These are phyloP conservation scores for Meriones psammophilus DNA, from an alignment of 2,797 vertebrate species.

Conservation along the genomic window DNA sequence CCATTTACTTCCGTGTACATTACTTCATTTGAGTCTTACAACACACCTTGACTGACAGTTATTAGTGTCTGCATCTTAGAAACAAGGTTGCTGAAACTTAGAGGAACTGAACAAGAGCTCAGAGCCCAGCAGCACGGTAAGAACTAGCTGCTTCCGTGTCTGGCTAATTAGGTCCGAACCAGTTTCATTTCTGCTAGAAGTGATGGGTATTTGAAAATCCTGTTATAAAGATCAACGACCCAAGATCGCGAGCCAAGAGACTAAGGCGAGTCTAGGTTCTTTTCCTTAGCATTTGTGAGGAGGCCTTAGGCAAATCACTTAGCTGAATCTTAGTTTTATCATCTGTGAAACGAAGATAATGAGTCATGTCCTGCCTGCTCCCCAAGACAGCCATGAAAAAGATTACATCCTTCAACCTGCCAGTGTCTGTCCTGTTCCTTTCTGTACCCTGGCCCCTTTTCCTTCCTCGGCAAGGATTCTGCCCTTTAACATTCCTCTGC, in stretches of 20 bases:
- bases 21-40: conserved; percentile 60
- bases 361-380: conserved; percentile 14
- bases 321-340: conserved; percentile 44
- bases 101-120: not conserved
- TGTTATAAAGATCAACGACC: not conserved
- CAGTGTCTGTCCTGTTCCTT: not conserved
- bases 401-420: not conserved
- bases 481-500: not conserved
- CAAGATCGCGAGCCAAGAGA: not conserved
- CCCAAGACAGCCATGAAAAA: not conserved
- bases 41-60: conserved; percentile 1
- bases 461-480: conserved; percentile 14
- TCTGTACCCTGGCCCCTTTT: not conserved
- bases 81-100: conserved; percentile 6
- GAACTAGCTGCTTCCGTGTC: not conserved
- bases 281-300: conserved; percentile 21
- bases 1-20: conserved; percentile 46
- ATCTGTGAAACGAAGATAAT: conserved; percentile 58
- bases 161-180: conserved; percentile 7
- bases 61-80: conserved; percentile 38
- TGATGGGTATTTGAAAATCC: not conserved
- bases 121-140: not conserved
- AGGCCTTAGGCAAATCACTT: conserved; percentile 30
- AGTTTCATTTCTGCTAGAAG: not conserved
- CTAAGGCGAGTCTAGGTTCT: not conserved